Evolutionary conservation across 2,113 vertebrate species (phyloP), one percentile per base, ranked within the genome.

Genomic region (Gymnocephalus cernua): DNA sequence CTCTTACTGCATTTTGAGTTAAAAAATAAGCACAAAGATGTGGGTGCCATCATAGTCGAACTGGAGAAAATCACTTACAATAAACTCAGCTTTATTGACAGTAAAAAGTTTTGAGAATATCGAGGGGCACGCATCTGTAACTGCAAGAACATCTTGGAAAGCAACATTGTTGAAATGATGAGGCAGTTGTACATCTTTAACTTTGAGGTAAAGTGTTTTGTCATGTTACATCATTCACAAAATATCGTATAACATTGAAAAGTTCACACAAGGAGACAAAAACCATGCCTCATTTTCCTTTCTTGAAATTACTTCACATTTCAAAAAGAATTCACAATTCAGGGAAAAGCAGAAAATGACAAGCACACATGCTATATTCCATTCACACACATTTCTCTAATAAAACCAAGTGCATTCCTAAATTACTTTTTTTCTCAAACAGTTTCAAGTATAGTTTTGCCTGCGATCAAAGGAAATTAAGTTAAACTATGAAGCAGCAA

Each of bases 171-270:
- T 92, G 65, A 94, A 95, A 89, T 79, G 93, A 95, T 95, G 95
- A 96, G 95, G 95, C 95, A 96, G 94, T 93, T 95, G 91, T 92
- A 93, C 92, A 95, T 93, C 86, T 94, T 92, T 88, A 94, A 94
- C 93, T 93, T 89, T 96, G 95, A 96, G 95, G 95, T 96, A 96
- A 95, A 94, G 93, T 94, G 95, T 94, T 95, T 94, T 91, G 89
- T 95, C 92, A 92, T 93, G 89, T 92, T 91, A 95, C 91, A 88
- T 93, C 86, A 88, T 92, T 92, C 93, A 95, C 93, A 95, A 95
- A 95, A 95, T 94, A 94, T 94, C 61, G 51, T 93, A 93, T 87
- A 93, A 94, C 93, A 94, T 92, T 92, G 63, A 94, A 84, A 91
- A 89, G 67, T 92, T 79, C 87, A 92, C 92, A 88, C 91, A 61